phyloP scores from a whole-genome alignment of 2,888 invertebrate species.

The Andrena chrysosceles region DNA sequence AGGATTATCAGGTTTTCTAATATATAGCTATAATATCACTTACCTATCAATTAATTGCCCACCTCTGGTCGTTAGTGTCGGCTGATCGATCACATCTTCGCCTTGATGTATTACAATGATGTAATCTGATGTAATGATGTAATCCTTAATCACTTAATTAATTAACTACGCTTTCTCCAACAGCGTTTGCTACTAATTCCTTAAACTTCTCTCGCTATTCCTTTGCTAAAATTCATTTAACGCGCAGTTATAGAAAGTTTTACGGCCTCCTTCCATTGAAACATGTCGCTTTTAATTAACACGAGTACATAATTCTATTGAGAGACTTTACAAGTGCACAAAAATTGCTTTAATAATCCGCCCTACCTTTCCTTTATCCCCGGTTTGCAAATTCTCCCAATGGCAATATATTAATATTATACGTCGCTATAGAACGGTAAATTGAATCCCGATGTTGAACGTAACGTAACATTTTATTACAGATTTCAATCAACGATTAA shows the following conservation, averaged over 20 bases:
- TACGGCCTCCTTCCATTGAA: too few species aligned
- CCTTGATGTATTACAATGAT: constrained; percentile 41
- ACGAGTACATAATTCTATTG: too few species aligned
- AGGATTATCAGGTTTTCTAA: constrained; percentile 48
- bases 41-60: constrained; percentile 51
- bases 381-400: not conserved
- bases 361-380: not conserved
- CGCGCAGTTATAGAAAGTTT: too few species aligned
- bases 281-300: too few species aligned
- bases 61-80: constrained; percentile 34
- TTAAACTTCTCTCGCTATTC: not conserved
- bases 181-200: not conserved
- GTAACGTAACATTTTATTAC: constrained; percentile 2
- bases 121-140: constrained; percentile 28
- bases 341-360: not conserved
- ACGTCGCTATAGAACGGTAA: not conserved
- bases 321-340: too few species aligned
- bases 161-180: constrained; percentile 6
- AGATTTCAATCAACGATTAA: constrained; percentile 21
- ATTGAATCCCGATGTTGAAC: not conserved
- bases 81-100: constrained; percentile 46
- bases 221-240: not conserved
- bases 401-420: not conserved
- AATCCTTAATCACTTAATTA: constrained; percentile 24
- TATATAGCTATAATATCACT: constrained; percentile 35